Base-by-base conservation (phyloP, 2,888 invertebrate genomes). In the Ornithoptera priamus region DNA sequence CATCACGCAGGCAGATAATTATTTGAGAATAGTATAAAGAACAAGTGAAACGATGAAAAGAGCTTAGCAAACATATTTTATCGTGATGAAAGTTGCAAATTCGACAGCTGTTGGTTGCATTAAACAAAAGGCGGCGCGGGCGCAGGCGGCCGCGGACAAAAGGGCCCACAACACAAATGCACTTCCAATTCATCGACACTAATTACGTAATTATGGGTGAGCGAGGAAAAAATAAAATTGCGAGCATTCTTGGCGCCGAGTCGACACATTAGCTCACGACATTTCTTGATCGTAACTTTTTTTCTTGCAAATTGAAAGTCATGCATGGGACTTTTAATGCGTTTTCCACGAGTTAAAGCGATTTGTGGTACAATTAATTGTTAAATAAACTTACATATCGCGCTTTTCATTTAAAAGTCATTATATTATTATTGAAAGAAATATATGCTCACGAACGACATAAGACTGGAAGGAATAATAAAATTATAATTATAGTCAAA, bases 151-250 rank as follows among this genome's bases (percentile, higher is more conserved):
- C 83, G 80, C 85, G 82, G 82, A 91, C 90, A 91, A 92, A 91
- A 87, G 89, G 85, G 81, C 83, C 86, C 84, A 85, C 85, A 81
- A 82, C 83, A 76, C 80, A 85, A 88, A 88, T 86, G 88, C 86
- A 86, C 85, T 85, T 87, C 85, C 88, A 88, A 90, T 91, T 90
- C 89, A 88, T 88, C 87, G 87, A 80, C 87, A 87, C 88, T 92
- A 90, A 92, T 92, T 91, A 90, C 91, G 89, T 91, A 91, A 92
- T 92, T 90, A 90, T 85, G 85, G 90, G 85, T 89, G 82, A 78
- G 80, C 72, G 75, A 74, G 79, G 75, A 85, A 85, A 84, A 85
- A 85, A 83, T 81, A 83, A 85, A 89, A 90, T 88, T 86, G 89
- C 90, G 83, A 84, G 85, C 89, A 89, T 88, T 87, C 89, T 83